phyloP scores from a whole-genome alignment of 2,797 vertebrate species.

The Sebastes diaconus region DNA sequence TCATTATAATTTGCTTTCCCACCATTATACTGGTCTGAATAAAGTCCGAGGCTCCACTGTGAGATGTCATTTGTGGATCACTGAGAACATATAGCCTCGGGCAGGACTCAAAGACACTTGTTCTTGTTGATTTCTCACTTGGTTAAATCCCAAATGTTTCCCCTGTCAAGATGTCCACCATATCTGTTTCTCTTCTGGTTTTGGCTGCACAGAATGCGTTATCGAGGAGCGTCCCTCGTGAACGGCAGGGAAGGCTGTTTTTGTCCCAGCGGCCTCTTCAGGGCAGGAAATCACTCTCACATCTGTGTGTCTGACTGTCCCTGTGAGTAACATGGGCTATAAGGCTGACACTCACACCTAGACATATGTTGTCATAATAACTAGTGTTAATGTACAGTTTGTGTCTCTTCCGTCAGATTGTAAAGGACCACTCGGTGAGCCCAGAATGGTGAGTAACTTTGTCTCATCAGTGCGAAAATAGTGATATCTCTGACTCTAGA shows the following conservation, averaged over 20 bases:
- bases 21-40: too few species aligned
- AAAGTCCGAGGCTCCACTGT: too few species aligned
- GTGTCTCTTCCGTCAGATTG: slow-evolving; percentile 61
- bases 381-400: neutral
- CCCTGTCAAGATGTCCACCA: neutral
- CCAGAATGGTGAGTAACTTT: slow-evolving; percentile 45
- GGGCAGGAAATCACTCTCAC: slow-evolving; percentile 60
- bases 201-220: slow-evolving; percentile 6
- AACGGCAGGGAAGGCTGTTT: slow-evolving; percentile 67
- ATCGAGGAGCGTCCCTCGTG: slow-evolving; percentile 9
- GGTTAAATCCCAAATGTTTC: neutral
- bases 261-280: slow-evolving; percentile 60
- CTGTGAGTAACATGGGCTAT: slow-evolving; percentile 60
- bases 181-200: neutral
- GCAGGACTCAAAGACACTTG: neutral
- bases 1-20: too few species aligned
- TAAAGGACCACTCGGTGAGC: slow-evolving; percentile 72
- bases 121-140: neutral
- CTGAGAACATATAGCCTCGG: too few species aligned
- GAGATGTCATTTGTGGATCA: too few species aligned
- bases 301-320: slow-evolving; percentile 68
- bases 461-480: neutral
- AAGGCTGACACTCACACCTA: neutral
- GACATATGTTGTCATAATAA: neutral
- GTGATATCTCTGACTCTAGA: neutral